These are phyloP conservation scores for Nyctibius bracteatus DNA, from an alignment of 2,113 vertebrate genomes.

Conservation along the genomic window DNA sequence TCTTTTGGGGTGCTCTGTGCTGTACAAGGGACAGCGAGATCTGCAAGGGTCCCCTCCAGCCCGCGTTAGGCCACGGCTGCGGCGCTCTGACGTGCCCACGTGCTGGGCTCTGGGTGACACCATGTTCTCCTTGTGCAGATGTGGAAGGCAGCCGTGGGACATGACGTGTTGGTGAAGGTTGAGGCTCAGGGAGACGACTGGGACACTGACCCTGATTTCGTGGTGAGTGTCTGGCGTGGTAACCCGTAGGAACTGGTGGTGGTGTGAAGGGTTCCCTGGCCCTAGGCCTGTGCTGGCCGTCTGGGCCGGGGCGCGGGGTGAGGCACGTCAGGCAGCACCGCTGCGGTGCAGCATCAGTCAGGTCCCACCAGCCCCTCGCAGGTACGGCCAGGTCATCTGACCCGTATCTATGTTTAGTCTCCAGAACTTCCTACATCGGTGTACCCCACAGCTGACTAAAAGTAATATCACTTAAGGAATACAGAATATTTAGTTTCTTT, in stretches of 20 bases:
- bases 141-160: slow-evolving; percentile 94
- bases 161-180: slow-evolving; percentile 81
- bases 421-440: neutral
- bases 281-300: neutral
- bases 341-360: neutral
- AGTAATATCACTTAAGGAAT: neutral
- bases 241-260: fast-evolving
- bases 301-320: fast-evolving
- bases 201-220: slow-evolving; percentile 97
- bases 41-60: neutral
- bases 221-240: slow-evolving; percentile 74
- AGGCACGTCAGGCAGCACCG: fast-evolving
- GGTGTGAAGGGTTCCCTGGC: neutral
- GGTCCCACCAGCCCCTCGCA: neutral
- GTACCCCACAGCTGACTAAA: neutral
- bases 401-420: neutral
- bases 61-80: neutral
- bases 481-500: neutral
- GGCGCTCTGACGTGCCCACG: neutral
- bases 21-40: neutral
- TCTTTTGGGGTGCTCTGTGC: neutral
- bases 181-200: slow-evolving; percentile 87
- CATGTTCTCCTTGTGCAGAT: slow-evolving; percentile 71
- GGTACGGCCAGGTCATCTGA: neutral
- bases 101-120: neutral